phyloP scores from a whole-genome alignment of 2,888 invertebrate species.

The Nomada ruficornis region DNA sequence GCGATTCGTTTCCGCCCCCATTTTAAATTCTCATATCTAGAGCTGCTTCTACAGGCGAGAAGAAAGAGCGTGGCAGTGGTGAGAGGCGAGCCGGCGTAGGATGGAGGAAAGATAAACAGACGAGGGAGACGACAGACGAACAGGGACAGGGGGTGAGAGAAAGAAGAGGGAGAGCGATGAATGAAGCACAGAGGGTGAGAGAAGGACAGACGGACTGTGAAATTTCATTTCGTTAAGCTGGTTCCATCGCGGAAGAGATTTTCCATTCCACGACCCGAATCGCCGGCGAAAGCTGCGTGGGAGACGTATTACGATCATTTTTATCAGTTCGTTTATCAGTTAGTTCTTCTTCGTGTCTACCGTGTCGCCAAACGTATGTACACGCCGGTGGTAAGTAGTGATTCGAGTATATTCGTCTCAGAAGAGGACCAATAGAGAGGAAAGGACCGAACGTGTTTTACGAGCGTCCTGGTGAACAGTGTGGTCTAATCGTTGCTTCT shows the following conservation, averaged over 20 bases:
- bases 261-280: slow-evolving; percentile 54
- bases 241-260: slow-evolving; percentile 64
- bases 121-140: slow-evolving; percentile 16
- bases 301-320: slow-evolving; percentile 60
- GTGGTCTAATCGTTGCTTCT: slow-evolving; percentile 67
- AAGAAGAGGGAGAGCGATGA: slow-evolving; percentile 7
- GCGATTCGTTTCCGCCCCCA: slow-evolving; percentile 49
- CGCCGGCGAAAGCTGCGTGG: slow-evolving; percentile 42
- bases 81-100: slow-evolving; percentile 11
- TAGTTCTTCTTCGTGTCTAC: slow-evolving; percentile 10
- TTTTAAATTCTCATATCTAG: slow-evolving; percentile 63
- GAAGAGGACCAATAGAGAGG: background rate
- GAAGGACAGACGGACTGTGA: slow-evolving; percentile 56
- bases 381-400: slow-evolving; percentile 31
- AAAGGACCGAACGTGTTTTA: slow-evolving; percentile 48
- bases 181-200: slow-evolving; percentile 3
- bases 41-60: slow-evolving; percentile 27
- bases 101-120: slow-evolving; percentile 47
- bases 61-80: slow-evolving; percentile 10
- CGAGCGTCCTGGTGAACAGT: slow-evolving; percentile 60
- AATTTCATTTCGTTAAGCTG: slow-evolving; percentile 76
- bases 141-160: slow-evolving; percentile 15
- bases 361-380: background rate
- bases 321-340: slow-evolving; percentile 57
- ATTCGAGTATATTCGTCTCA: background rate